Evolutionary conservation across 2,797 vertebrate species (phyloP).

Genomic region (Sebastes matsubarae): DNA sequence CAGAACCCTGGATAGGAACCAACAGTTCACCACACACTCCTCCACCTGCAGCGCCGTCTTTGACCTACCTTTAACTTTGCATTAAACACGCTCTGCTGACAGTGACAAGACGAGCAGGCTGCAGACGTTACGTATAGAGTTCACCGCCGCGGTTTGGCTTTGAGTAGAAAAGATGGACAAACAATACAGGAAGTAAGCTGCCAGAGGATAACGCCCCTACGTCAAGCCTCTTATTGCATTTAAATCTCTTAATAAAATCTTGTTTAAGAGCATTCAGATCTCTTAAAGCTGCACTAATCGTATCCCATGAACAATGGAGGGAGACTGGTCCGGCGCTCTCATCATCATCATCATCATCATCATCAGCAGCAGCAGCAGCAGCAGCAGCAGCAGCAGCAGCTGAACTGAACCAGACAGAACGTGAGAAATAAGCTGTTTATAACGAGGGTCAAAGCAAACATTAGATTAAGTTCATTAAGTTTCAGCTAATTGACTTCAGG

Average conservation of each 20-base stretch:
- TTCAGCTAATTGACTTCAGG: constrained; percentile 9
- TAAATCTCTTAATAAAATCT: not conserved
- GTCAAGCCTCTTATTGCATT: not conserved
- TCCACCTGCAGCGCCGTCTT: not conserved
- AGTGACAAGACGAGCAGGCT: not conserved
- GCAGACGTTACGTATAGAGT: not conserved
- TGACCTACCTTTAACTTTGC: constrained; percentile 53
- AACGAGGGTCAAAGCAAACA: constrained; percentile 31
- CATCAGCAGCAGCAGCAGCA: not conserved
- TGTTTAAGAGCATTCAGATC: not conserved
- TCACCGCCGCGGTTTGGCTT: not conserved
- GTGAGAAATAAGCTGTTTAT: not conserved
- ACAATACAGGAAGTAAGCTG: not conserved
- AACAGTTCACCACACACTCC: constrained; percentile 2
- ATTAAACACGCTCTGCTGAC: constrained; percentile 27
- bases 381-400: not conserved
- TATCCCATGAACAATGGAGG: not conserved
- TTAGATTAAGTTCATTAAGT: constrained; percentile 17
- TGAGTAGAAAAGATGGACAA: not conserved
- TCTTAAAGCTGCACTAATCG: not conserved
- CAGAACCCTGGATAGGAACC: constrained; percentile 37
- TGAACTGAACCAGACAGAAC: not conserved
- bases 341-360: not conserved
- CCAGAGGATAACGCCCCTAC: not conserved
- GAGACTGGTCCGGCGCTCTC: not conserved